A percentile compares a stretch with the other conserved stretches of the same genome.
Conservation (phyloP, 2,797 vertebrate genomes). For the Luscinia luscinia region DNA sequence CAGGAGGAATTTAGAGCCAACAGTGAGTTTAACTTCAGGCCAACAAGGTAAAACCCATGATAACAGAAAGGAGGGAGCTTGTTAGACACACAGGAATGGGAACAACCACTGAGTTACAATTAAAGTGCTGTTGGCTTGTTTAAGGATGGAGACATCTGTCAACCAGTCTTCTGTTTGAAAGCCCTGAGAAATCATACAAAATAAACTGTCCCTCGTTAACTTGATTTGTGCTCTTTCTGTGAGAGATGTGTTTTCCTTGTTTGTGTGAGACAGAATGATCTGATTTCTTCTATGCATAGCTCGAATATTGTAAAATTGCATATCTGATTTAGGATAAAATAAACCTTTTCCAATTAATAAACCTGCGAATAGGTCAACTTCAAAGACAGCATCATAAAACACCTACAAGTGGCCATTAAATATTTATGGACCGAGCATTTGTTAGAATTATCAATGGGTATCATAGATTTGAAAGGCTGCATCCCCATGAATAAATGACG, state of each 20-base stretch:
- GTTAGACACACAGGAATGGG: neutral
- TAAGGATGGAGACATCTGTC: conserved; percentile 19
- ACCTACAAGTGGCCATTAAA: conserved; percentile 63
- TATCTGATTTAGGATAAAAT: conserved; percentile 49
- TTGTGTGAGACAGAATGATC: conserved; percentile 6
- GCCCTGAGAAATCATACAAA: conserved; percentile 29
- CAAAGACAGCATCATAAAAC: conserved; percentile 52
- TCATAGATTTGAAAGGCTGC: conserved; percentile 40
- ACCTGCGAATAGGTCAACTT: conserved; percentile 52
- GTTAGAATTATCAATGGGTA: conserved; percentile 52
- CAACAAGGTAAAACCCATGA: neutral
- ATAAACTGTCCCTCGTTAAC: conserved; percentile 21
- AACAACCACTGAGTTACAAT: neutral
- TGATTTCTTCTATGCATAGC: neutral
- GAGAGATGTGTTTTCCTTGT: conserved; percentile 43
- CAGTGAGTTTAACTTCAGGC: neutral
- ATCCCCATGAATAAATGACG: neutral
- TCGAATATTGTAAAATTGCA: neutral
- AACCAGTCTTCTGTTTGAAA: conserved; percentile 36
- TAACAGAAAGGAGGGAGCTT: neutral
- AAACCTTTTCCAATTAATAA: conserved; percentile 61
- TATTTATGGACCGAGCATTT: conserved; percentile 54
- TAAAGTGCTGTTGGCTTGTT: conserved; percentile 18
- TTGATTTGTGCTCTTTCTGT: conserved; percentile 47
- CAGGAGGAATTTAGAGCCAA: neutral